Evolutionary conservation across 1,140 invertebrate genomes (phyloP).

Genomic region (Scaptomyza hsui): DNA sequence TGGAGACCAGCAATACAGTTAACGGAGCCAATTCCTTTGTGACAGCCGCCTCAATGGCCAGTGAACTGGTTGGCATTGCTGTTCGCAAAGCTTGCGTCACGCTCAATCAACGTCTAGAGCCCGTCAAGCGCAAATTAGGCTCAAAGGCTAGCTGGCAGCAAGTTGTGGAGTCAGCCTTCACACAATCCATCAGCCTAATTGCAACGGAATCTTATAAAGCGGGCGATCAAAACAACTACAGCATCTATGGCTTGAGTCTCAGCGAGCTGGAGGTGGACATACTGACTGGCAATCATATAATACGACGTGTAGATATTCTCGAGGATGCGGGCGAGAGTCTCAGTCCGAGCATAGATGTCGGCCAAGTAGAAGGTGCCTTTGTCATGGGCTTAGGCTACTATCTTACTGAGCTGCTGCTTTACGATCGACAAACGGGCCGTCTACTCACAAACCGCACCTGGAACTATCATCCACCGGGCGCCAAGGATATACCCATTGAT

Average conservation of each 20-base stretch:
- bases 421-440: conserved; percentile 87
- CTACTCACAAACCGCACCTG: conserved; percentile 91
- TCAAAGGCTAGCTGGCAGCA: conserved; percentile 87
- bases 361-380: conserved; percentile 91
- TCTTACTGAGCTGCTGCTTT: conserved; percentile 88
- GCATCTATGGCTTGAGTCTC: conserved; percentile 86
- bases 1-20: conserved; percentile 88
- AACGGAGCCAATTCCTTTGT: conserved; percentile 87
- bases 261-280: conserved; percentile 90
- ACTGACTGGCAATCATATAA: conserved; percentile 88
- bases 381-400: conserved; percentile 93
- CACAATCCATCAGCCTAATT: conserved; percentile 87
- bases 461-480: conserved; percentile 92
- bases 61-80: conserved; percentile 88
- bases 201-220: conserved; percentile 85
- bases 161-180: conserved; percentile 86
- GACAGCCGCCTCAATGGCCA: conserved; percentile 89
- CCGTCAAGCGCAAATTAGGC: conserved; percentile 86
- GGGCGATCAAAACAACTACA: conserved; percentile 78
- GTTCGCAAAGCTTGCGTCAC: conserved; percentile 88
- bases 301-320: conserved; percentile 88
- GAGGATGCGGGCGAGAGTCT: conserved; percentile 90
- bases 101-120: conserved; percentile 87
- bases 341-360: conserved; percentile 90
- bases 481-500: conserved; percentile 92